phyloP scores from a whole-genome alignment of 2,888 invertebrate genomes.

The Apeira syringaria region DNA sequence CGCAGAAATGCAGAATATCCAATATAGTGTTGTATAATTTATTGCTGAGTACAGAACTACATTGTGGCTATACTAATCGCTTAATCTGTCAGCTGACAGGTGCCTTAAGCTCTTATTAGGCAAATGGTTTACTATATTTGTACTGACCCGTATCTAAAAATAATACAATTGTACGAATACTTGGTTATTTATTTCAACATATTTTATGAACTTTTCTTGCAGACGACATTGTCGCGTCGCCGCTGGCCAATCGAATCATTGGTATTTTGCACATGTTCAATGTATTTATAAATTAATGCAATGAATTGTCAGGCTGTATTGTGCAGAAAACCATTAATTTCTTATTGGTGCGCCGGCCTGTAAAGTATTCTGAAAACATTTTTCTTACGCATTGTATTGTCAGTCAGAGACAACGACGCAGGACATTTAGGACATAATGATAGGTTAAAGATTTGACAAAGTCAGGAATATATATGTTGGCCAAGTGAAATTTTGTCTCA shows the following conservation, averaged over 20 bases:
- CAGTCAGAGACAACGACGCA: no score
- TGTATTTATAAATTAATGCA: conserved; percentile 37
- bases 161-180: conserved; percentile 14
- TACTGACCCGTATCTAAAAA: conserved; percentile 29
- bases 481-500: no score
- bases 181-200: conserved; percentile 16
- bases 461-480: no score
- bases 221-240: conserved; percentile 6
- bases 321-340: conserved; percentile 23
- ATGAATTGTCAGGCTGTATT: conserved; percentile 33
- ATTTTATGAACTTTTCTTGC: conserved; percentile 11
- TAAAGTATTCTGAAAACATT: conserved; percentile 13
- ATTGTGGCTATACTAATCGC: conserved; percentile 47
- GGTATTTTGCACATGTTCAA: conserved; percentile 48
- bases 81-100: conserved; percentile 52
- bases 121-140: conserved; percentile 42
- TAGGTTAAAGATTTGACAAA: no score
- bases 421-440: no score
- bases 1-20: conserved; percentile 41
- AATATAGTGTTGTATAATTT: conserved; percentile 53
- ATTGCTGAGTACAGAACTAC: conserved; percentile 35
- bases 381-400: conserved; percentile 16
- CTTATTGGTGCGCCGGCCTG: conserved; percentile 22
- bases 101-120: conserved; percentile 49
- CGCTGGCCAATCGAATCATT: conserved; percentile 27